Evolutionary conservation across 2,888 invertebrate species (phyloP).

Genomic region (Cerceris rybyensis): DNA sequence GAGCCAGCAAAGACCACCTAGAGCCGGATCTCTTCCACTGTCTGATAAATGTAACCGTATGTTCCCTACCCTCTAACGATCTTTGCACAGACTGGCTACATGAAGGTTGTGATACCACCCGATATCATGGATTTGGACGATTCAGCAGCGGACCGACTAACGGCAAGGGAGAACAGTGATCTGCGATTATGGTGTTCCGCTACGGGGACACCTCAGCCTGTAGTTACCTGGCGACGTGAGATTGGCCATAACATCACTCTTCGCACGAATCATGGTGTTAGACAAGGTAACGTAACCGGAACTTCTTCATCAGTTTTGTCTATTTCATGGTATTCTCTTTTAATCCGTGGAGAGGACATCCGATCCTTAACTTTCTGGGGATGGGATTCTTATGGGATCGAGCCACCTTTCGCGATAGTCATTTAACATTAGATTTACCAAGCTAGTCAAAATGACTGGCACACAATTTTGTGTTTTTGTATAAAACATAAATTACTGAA

Average conservation of each 20-base stretch:
- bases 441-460: too few species aligned
- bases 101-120: slow-evolving; percentile 94
- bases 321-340: background rate
- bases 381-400: too few species aligned
- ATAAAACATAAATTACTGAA: too few species aligned
- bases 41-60: slow-evolving; percentile 27
- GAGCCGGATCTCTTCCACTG: slow-evolving; percentile 4
- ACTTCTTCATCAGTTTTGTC: background rate
- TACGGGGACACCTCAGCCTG: slow-evolving; percentile 91
- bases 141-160: slow-evolving; percentile 89
- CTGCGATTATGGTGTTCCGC: slow-evolving; percentile 90
- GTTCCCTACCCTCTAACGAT: slow-evolving; percentile 37
- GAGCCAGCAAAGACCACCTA: background rate
- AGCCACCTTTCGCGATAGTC: too few species aligned
- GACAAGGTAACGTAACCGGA: slow-evolving; percentile 35
- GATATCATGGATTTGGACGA: slow-evolving; percentile 87
- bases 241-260: slow-evolving; percentile 90
- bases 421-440: too few species aligned
- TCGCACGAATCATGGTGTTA: slow-evolving; percentile 84
- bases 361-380: too few species aligned
- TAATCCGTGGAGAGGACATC: background rate
- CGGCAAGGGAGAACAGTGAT: slow-evolving; percentile 91
- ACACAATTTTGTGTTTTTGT: too few species aligned
- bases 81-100: slow-evolving; percentile 88
- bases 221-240: slow-evolving; percentile 91